phyloP scores from a whole-genome alignment of 2,888 invertebrate species.

The Heliconius aoede region DNA sequence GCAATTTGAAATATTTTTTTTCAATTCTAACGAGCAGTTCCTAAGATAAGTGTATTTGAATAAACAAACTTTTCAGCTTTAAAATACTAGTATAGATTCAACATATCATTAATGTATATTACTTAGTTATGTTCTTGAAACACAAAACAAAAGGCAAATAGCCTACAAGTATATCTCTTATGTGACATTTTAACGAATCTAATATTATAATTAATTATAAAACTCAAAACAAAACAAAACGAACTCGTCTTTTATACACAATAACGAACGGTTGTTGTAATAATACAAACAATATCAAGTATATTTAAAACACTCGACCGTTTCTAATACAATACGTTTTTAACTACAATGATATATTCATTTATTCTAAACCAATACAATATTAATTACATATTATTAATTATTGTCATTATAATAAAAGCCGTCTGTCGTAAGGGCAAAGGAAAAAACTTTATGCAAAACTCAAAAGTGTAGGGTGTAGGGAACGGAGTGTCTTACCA shows the following conservation, averaged over 20 bases:
- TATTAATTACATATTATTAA: constrained; percentile 19
- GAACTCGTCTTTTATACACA: not conserved
- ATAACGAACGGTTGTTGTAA: not conserved
- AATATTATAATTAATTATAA: constrained; percentile 20
- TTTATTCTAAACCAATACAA: constrained; percentile 14
- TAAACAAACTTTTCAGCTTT: not conserved
- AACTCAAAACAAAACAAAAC: not conserved
- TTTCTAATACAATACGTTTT: constrained; percentile 25
- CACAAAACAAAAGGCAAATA: not conserved
- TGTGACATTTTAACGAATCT: constrained; percentile 5
- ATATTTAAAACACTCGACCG: constrained; percentile 15
- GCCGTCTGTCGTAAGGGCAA: not conserved
- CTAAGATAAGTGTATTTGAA: not conserved
- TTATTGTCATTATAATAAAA: not conserved
- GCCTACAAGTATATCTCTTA: too few relatives aligned
- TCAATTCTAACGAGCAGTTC: not conserved
- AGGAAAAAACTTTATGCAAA: not conserved
- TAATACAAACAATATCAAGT: constrained; percentile 5
- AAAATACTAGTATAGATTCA: not conserved
- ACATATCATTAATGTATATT: not conserved
- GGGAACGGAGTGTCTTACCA: not conserved
- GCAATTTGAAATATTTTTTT: not conserved
- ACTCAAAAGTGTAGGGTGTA: not conserved
- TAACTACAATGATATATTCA: not conserved
- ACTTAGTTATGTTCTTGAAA: not conserved